phyloP scores from a whole-genome alignment of 2,797 vertebrate genomes.

The Malacoctenus gilli region DNA sequence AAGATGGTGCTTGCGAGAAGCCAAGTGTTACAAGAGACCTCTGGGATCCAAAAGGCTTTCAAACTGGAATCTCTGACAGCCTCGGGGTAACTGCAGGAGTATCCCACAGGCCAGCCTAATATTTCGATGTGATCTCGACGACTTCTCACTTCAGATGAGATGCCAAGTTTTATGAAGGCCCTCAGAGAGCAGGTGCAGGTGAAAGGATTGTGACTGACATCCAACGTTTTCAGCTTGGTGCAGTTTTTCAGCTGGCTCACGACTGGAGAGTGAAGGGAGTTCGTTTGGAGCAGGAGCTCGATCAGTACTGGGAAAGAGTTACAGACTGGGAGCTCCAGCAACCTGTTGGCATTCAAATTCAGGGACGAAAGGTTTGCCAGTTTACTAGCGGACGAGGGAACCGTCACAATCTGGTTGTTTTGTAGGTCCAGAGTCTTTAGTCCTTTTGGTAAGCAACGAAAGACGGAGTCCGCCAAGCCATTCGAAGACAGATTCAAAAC shows the following conservation, averaged over 20 bases:
- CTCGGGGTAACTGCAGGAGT: conserved; percentile 85
- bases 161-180: conserved; percentile 58
- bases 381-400: conserved; percentile 64
- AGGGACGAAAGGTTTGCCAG: conserved; percentile 79
- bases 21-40: conserved; percentile 79
- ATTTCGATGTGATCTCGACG: conserved; percentile 58
- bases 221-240: conserved; percentile 72
- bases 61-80: conserved; percentile 67
- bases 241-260: conserved; percentile 79
- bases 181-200: conserved; percentile 73
- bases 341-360: conserved; percentile 85
- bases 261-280: conserved; percentile 81
- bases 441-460: conserved; percentile 83
- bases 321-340: conserved; percentile 84
- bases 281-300: conserved; percentile 78
- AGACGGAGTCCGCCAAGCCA: conserved; percentile 76
- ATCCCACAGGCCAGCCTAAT: conserved; percentile 82
- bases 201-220: conserved; percentile 80
- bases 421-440: conserved; percentile 77
- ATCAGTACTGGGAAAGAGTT: conserved; percentile 70
- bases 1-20: conserved; percentile 81
- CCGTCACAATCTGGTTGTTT: conserved; percentile 81
- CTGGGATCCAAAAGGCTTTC: conserved; percentile 74
- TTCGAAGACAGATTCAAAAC: conserved; percentile 85
- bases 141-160: conserved; percentile 22